Percentiles rank a stretch among this genome's conserved stretches.
phyloP scores from a whole-genome alignment of 2,888 invertebrate species.

The Andrena fulva region DNA sequence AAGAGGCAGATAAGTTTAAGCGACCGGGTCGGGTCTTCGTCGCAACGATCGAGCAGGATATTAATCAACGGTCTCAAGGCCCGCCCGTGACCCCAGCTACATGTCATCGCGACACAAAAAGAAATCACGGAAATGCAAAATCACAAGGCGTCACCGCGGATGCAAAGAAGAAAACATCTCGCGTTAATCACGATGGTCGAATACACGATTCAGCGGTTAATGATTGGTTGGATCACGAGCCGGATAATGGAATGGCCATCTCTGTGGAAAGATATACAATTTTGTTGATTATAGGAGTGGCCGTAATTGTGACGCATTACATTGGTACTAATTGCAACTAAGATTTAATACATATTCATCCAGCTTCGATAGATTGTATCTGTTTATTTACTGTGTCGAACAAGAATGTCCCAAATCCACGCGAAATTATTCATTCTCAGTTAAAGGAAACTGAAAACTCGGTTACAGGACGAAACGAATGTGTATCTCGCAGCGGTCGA shows the following conservation, averaged over 20 bases:
- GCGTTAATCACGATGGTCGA: background rate
- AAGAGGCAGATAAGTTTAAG: background rate
- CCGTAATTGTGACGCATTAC: too few species aligned
- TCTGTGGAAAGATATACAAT: background rate
- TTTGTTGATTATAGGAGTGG: background rate
- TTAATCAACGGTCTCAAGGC: constrained; percentile 25
- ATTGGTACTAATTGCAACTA: too few species aligned
- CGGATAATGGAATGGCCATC: background rate
- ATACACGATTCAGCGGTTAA: background rate
- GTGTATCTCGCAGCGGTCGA: too few species aligned
- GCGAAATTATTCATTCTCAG: background rate
- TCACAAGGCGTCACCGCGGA: background rate
- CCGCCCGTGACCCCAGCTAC: background rate
- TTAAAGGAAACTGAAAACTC: background rate
- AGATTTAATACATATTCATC: too few species aligned
- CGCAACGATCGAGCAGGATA: constrained; percentile 13
- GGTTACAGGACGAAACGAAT: background rate
- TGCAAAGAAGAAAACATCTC: background rate
- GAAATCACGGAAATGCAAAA: constrained; percentile 27
- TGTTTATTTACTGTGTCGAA: too few species aligned
- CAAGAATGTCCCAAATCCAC: background rate
- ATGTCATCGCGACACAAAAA: background rate
- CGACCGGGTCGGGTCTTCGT: background rate
- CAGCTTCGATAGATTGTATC: too few species aligned
- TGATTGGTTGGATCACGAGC: too few species aligned